These are phyloP conservation scores for Drosophila fuyamai DNA, from an alignment of 1,140 invertebrate species.

Conservation along the genomic window DNA sequence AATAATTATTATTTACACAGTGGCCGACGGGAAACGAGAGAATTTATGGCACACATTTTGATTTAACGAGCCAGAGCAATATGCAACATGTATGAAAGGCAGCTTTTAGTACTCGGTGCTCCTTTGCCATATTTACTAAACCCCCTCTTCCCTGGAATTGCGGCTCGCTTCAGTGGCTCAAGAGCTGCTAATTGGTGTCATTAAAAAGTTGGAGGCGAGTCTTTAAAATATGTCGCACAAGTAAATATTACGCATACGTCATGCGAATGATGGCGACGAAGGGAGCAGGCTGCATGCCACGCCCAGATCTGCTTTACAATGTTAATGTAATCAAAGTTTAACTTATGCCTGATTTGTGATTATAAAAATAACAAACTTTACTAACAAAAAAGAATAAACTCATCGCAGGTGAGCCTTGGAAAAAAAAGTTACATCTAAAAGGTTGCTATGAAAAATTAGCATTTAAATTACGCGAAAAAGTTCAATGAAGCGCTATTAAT, in stretches of 20 bases:
- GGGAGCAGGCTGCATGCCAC: not conserved
- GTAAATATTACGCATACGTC: conserved; percentile 53
- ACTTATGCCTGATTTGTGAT: conserved; percentile 75
- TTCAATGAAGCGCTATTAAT: conserved; percentile 80
- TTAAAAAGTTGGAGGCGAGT: conserved; percentile 63
- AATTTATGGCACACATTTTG: conserved; percentile 67
- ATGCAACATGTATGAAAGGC: conserved; percentile 25
- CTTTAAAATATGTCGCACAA: conserved; percentile 47
- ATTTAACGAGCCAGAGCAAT: conserved; percentile 59
- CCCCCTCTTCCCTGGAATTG: not conserved
- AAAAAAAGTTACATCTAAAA: conserved; percentile 40
- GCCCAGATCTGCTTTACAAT: conserved; percentile 60
- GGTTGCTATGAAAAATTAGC: conserved; percentile 65
- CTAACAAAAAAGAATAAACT: conserved; percentile 41
- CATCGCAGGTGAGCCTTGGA: conserved; percentile 46
- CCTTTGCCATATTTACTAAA: conserved; percentile 28
- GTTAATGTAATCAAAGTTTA: conserved; percentile 79
- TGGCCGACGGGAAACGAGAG: conserved; percentile 23
- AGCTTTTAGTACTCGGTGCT: conserved; percentile 31
- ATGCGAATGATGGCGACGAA: conserved; percentile 4
- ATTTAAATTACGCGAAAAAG: conserved; percentile 71
- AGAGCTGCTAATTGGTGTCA: conserved; percentile 71
- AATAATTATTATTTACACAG: conserved; percentile 79
- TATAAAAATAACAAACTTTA: conserved; percentile 65
- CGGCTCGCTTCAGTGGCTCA: conserved; percentile 24